These are phyloP conservation scores for Hedya salicella DNA, from an alignment of 2,888 invertebrate genomes.

Conservation along the genomic window DNA sequence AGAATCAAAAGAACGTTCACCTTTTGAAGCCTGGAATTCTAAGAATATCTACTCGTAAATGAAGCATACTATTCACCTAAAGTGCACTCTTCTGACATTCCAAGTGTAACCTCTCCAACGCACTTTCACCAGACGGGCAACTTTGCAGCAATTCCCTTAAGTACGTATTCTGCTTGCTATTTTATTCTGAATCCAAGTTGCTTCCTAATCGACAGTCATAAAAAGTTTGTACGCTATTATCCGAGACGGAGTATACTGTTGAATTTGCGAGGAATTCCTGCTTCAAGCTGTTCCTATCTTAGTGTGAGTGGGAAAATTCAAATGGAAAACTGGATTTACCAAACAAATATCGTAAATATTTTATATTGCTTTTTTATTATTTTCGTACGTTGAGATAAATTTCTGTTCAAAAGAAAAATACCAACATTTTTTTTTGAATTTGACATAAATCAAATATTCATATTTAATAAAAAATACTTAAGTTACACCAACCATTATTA, in stretches of 20 bases:
- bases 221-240: conserved; percentile 48
- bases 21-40: no score
- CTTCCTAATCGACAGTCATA: conserved; percentile 61
- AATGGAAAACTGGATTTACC: no score
- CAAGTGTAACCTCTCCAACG: conserved; percentile 13
- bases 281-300: conserved; percentile 15
- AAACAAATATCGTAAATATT: no score
- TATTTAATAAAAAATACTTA: no score
- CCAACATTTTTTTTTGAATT: no score
- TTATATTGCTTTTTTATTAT: no score
- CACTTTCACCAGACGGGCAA: conserved; percentile 47
- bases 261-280: conserved; percentile 27
- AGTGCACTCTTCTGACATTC: neutral
- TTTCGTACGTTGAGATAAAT: no score
- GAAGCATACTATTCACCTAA: neutral
- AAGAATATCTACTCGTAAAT: neutral
- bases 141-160: conserved; percentile 51
- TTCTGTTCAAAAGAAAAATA: no score
- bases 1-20: no score
- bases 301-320: no score
- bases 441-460: no score
- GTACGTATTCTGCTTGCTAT: conserved; percentile 48
- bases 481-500: no score
- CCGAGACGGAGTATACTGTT: conserved; percentile 30
- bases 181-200: conserved; percentile 58